A percentile compares a stretch with the other conserved stretches of the same genome.
Conservation (phyloP, 2,888 invertebrate species). For the Thymelicus sylvestris region DNA sequence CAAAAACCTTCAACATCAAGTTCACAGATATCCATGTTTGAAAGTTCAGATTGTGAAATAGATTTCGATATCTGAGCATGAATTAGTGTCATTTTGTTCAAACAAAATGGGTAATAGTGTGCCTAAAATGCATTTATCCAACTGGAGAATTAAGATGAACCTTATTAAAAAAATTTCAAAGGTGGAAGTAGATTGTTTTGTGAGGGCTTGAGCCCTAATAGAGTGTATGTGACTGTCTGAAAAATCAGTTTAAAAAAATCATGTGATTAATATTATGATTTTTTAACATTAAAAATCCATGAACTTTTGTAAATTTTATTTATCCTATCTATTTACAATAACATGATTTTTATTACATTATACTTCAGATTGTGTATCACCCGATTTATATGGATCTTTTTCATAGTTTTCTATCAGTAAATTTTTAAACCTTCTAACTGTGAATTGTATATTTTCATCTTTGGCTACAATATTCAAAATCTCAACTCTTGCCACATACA, state of each 20-base stretch:
- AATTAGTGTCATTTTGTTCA: neutral
- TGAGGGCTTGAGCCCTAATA: no score
- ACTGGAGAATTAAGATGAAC: no score
- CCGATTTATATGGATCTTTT: conserved; percentile 75
- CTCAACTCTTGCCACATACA: conserved; percentile 88
- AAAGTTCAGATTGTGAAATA: conserved; percentile 80
- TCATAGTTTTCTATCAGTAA: conserved; percentile 90
- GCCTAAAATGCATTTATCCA: no score
- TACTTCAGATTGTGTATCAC: conserved; percentile 47
- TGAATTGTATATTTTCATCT: conserved; percentile 85
- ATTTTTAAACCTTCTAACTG: conserved; percentile 87
- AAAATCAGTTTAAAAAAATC: neutral
- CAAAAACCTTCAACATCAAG: conserved; percentile 47
- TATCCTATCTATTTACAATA: conserved; percentile 35
- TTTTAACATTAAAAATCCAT: neutral
- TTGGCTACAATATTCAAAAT: conserved; percentile 82
- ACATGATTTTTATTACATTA: conserved; percentile 38
- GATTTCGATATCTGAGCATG: conserved; percentile 72
- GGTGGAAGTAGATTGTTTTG: no score
- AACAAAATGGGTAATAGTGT: no score
- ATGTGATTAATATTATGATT: neutral
- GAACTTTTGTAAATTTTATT: conserved; percentile 16
- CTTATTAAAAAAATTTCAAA: no score
- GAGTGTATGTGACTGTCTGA: no score
- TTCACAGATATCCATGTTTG: conserved; percentile 81